phyloP scores from a whole-genome alignment of 2,797 vertebrate genomes.

The Galago senegalensis region DNA sequence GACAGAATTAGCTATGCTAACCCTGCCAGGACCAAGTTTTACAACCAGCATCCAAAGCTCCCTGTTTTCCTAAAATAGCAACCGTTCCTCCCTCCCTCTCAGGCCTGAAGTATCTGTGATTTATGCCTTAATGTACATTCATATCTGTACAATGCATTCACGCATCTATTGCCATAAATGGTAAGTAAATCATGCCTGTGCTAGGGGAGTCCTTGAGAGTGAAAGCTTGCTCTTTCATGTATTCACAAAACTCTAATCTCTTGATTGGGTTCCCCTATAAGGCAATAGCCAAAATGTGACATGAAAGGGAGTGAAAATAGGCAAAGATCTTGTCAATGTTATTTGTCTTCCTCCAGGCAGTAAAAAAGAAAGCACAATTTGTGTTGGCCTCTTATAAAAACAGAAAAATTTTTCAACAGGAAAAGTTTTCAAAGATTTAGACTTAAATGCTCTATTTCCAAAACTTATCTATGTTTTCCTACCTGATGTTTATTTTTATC shows the following conservation, averaged over 20 bases:
- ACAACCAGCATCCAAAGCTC: not conserved
- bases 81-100: not conserved
- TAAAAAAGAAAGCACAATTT: not conserved
- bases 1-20: slow-evolving; percentile 58
- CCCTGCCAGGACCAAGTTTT: not conserved
- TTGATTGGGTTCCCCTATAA: not conserved
- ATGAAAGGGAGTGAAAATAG: not conserved
- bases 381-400: not conserved
- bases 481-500: not conserved
- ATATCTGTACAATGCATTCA: not conserved
- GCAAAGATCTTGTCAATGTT: not conserved
- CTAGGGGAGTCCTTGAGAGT: not conserved
- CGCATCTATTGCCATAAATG: not conserved
- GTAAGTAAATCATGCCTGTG: not conserved
- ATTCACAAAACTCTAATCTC: not conserved
- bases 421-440: not conserved
- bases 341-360: not conserved
- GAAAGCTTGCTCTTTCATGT: not conserved
- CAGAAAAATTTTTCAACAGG: not conserved
- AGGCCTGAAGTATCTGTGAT: not conserved
- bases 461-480: not conserved
- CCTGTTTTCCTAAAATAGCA: slow-evolving; percentile 55
- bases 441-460: not conserved
- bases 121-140: not conserved
- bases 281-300: not conserved